Percentiles rank a stretch among this genome's conserved stretches.
phyloP scores from a whole-genome alignment of 2,113 vertebrate genomes.

The Ciconia maguari region DNA sequence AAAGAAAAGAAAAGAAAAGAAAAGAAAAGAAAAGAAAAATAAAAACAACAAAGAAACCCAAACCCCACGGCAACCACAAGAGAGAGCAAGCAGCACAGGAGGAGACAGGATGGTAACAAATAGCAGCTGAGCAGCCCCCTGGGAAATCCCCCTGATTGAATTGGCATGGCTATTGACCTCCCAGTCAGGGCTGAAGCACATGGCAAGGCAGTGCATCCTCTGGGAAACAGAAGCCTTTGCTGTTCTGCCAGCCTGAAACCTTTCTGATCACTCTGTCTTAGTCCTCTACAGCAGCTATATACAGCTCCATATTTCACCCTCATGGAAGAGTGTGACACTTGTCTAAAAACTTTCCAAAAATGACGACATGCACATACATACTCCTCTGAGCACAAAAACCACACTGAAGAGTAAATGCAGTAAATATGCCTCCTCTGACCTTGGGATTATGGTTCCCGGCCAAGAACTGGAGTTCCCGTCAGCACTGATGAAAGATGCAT shows the following conservation, averaged over 20 bases:
- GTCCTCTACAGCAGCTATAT: neutral
- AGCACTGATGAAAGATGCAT: neutral
- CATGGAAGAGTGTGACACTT: neutral
- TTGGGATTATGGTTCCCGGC: neutral
- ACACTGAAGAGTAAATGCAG: neutral
- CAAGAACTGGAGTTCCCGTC: neutral
- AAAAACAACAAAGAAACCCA: neutral
- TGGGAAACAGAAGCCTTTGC: neutral
- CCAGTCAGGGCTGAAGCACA: neutral
- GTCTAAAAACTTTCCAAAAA: neutral
- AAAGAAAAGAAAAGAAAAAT: neutral
- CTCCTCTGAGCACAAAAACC: neutral
- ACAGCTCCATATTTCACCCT: neutral
- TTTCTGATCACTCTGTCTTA: neutral
- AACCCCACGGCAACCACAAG: neutral
- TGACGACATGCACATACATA: neutral
- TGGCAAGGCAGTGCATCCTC: neutral
- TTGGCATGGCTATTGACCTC: neutral
- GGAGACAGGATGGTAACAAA: neutral
- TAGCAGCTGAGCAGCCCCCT: neutral
- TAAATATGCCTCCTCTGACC: neutral
- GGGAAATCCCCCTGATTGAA: neutral
- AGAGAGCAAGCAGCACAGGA: neutral
- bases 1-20: neutral
- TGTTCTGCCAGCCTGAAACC: neutral